These are phyloP conservation scores for Edolisoma coerulescens DNA, from an alignment of 2,113 vertebrate genomes.

Conservation along the genomic window DNA sequence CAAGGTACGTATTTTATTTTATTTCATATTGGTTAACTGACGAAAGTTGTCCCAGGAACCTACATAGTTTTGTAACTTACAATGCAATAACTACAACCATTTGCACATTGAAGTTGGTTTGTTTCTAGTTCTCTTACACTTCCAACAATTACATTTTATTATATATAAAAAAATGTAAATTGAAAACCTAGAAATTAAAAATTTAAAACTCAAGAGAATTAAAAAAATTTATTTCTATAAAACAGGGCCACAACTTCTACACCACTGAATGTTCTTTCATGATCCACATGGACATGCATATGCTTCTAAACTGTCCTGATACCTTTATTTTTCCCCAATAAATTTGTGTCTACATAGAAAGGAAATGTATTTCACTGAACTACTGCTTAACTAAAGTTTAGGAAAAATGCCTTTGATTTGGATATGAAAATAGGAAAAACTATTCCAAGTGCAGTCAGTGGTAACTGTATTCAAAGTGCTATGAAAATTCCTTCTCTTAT, in stretches of 20 bases:
- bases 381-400: neutral
- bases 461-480: neutral
- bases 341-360: neutral
- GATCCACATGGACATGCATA: neutral
- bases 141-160: neutral
- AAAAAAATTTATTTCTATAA: slow-evolving; percentile 43
- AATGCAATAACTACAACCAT: slow-evolving; percentile 15
- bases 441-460: neutral
- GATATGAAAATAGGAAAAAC: slow-evolving; percentile 23
- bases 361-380: neutral
- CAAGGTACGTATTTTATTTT: slow-evolving; percentile 20
- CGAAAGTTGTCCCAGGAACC: neutral
- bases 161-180: slow-evolving; percentile 26
- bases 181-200: slow-evolving; percentile 16
- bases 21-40: slow-evolving; percentile 22
- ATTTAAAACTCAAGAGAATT: slow-evolving; percentile 37
- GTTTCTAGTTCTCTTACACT: slow-evolving; percentile 18
- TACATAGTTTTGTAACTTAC: slow-evolving; percentile 25
- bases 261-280: neutral
- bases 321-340: neutral
- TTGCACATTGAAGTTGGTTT: slow-evolving; percentile 1
- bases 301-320: neutral
- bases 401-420: slow-evolving; percentile 23
- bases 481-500: neutral
- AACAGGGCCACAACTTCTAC: neutral